These are phyloP conservation scores for Pandion haliaetus DNA, from an alignment of 2,113 vertebrate species.

Conservation along the genomic window DNA sequence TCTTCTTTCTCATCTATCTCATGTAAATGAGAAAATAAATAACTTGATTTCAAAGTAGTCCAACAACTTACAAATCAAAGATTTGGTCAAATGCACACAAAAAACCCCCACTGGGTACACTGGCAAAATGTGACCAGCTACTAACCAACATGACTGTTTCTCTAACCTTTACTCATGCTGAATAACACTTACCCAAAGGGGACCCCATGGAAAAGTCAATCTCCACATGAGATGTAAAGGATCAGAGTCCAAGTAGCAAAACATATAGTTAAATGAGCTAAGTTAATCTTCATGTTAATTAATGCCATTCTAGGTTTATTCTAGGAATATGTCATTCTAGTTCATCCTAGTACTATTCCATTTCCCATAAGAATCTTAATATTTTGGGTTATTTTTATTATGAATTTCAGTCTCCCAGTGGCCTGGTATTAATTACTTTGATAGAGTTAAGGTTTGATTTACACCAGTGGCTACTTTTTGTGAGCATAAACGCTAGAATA, in stretches of 20 bases:
- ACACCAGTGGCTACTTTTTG: constrained; percentile 54
- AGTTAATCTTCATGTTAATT: constrained; percentile 48
- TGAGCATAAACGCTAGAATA: constrained; percentile 23
- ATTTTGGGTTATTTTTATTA: constrained; percentile 32
- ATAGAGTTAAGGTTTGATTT: constrained; percentile 58
- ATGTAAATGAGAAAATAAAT: not conserved
- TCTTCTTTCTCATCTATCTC: not conserved
- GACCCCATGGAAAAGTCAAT: not conserved
- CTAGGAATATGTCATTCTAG: not conserved
- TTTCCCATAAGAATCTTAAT: constrained; percentile 30
- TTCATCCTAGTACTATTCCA: not conserved
- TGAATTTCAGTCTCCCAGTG: not conserved
- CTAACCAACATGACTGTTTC: not conserved
- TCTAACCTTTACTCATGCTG: not conserved
- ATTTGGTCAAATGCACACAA: not conserved
- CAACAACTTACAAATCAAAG: not conserved
- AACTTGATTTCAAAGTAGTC: not conserved
- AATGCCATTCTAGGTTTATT: constrained; percentile 14
- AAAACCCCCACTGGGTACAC: not conserved
- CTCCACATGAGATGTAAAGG: not conserved
- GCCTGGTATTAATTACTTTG: constrained; percentile 63
- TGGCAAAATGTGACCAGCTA: not conserved
- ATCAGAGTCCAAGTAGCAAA: not conserved
- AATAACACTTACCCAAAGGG: not conserved
- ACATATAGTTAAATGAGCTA: not conserved